Conservation (phyloP, 2,888 invertebrate species). For the Theristus sp. region DNA sequence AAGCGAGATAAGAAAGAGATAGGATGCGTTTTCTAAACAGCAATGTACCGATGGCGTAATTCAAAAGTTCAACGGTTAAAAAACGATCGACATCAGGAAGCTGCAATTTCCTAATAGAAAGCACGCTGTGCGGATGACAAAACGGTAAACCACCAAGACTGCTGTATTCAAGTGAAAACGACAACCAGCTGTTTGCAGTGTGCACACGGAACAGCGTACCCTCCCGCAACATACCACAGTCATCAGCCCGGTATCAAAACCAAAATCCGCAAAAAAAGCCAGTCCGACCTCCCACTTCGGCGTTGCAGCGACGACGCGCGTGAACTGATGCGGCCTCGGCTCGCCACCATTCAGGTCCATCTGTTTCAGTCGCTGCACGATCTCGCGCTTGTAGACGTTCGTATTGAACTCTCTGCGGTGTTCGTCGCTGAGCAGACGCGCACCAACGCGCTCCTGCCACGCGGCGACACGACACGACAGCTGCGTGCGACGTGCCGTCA, state of each 20-base stretch:
- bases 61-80: too few species aligned
- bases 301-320: neutral
- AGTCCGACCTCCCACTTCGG: neutral
- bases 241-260: neutral
- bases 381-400: neutral
- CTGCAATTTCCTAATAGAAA: too few species aligned
- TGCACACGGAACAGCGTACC: too few species aligned
- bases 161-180: too few species aligned
- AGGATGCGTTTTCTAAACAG: neutral
- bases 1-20: too few species aligned
- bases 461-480: neutral
- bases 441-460: neutral
- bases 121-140: too few species aligned
- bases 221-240: too few species aligned
- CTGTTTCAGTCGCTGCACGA: neutral
- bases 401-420: neutral
- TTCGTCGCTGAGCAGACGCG: neutral
- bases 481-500: neutral
- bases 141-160: too few species aligned
- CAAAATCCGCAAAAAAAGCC: neutral
- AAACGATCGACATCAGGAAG: too few species aligned
- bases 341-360: neutral
- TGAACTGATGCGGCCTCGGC: neutral
- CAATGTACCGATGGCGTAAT: too few species aligned
- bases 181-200: too few species aligned